These are phyloP conservation scores for Aspiorhynchus laticeps DNA, from an alignment of 2,113 vertebrate genomes.

Conservation along the genomic window DNA sequence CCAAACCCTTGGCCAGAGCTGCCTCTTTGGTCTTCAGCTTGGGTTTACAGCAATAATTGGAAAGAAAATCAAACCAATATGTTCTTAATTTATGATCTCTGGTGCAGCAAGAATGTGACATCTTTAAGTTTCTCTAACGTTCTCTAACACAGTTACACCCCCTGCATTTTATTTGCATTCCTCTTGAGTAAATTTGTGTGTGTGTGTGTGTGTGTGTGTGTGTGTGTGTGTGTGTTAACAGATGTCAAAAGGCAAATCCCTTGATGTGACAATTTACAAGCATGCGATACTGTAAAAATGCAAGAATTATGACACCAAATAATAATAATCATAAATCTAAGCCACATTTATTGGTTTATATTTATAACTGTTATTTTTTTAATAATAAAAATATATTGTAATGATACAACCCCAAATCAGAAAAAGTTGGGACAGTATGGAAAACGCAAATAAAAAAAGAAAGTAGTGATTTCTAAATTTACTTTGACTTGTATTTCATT, in stretches of 20 bases:
- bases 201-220: neutral
- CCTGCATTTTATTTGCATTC: neutral
- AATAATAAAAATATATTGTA: neutral
- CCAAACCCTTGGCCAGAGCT: conserved; percentile 62
- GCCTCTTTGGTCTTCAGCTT: conserved; percentile 54
- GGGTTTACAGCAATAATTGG: conserved; percentile 55
- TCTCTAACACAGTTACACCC: neutral
- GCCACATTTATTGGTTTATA: neutral
- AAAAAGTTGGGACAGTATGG: too few species aligned
- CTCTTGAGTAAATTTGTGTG: neutral
- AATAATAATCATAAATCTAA: neutral
- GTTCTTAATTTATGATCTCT: conserved; percentile 53
- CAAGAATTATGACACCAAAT: neutral
- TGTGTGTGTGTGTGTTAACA: conserved; percentile 6
- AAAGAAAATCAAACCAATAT: conserved; percentile 59
- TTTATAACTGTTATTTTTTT: neutral
- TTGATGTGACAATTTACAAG: neutral
- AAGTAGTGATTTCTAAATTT: too few species aligned
- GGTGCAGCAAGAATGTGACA: conserved; percentile 46
- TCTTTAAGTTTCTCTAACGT: conserved; percentile 48
- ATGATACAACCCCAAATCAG: too few species aligned
- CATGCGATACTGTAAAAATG: neutral
- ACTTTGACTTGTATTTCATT: too few species aligned
- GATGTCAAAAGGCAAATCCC: conserved; percentile 23
- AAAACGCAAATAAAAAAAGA: too few species aligned